Conservation (phyloP, 2,113 vertebrate genomes). For the Rana temporaria region DNA sequence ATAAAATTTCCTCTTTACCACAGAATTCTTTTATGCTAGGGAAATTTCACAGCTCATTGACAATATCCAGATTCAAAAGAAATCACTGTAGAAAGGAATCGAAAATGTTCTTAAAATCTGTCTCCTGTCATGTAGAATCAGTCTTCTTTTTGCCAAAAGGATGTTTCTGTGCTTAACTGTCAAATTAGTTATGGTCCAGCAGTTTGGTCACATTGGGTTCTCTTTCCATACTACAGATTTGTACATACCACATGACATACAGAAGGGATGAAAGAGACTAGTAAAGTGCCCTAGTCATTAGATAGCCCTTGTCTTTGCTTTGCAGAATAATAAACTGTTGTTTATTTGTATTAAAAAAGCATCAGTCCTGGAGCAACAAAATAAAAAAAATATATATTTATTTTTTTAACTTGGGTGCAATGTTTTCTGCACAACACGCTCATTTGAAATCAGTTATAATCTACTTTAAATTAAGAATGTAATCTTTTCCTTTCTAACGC, state of each 20-base stretch:
- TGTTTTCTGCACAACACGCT: constrained; percentile 8
- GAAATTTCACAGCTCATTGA: neutral
- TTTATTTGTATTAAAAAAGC: neutral
- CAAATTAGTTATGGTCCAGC: constrained; percentile 16
- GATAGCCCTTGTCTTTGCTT: neutral
- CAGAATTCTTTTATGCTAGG: too few species aligned
- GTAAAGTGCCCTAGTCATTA: constrained; percentile 8
- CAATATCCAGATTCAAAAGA: constrained; percentile 9
- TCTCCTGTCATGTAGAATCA: constrained; percentile 13
- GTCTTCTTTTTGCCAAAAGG: constrained; percentile 15
- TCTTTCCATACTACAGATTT: constrained; percentile 3
- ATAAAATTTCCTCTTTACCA: too few species aligned
- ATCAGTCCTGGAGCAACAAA: neutral
- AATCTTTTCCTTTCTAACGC: neutral
- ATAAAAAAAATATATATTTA: neutral
- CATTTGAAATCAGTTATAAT: neutral
- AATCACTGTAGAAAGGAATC: neutral
- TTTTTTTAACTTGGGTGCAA: neutral
- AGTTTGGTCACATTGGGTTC: neutral
- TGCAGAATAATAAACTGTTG: neutral
- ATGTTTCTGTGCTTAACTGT: constrained; percentile 15
- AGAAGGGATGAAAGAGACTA: constrained; percentile 5
- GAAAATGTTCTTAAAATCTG: constrained; percentile 25
- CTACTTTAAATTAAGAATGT: constrained; percentile 1
- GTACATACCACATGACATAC: constrained; percentile 6